Conservation (phyloP, 2,113 vertebrate genomes). For the Thamnophis sirtalis region DNA sequence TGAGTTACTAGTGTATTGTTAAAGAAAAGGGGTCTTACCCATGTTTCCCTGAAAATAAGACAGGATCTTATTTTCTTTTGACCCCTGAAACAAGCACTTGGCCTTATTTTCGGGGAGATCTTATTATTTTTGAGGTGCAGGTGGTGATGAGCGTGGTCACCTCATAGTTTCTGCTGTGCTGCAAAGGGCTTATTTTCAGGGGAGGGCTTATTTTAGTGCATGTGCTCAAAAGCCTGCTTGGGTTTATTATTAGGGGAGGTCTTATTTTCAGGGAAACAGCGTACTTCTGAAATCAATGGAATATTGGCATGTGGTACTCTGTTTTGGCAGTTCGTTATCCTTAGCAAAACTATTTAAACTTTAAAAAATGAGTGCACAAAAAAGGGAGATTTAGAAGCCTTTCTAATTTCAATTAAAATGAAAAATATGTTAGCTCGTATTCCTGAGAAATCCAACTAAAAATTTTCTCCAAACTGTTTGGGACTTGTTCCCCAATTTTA, state of each 20-base stretch:
- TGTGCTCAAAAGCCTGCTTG: too few relatives aligned
- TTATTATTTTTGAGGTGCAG: too few relatives aligned
- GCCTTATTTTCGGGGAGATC: too few relatives aligned
- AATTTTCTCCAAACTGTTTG: conserved; percentile 12
- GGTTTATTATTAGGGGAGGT: too few relatives aligned
- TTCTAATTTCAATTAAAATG: neutral
- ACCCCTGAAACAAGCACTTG: too few relatives aligned
- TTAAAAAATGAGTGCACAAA: neutral
- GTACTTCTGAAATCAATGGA: neutral
- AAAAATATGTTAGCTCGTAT: neutral
- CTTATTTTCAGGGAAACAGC: too few relatives aligned
- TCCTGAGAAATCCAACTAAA: neutral
- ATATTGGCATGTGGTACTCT: neutral
- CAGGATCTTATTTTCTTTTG: too few relatives aligned
- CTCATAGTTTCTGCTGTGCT: too few relatives aligned
- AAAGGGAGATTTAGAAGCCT: neutral
- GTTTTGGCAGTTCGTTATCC: neutral
- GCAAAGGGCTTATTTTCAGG: too few relatives aligned
- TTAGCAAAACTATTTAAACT: neutral
- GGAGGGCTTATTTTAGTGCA: too few relatives aligned
- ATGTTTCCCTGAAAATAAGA: too few relatives aligned
- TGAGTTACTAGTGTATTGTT: neutral
- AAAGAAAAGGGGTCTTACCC: neutral
- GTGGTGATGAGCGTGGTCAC: too few relatives aligned
- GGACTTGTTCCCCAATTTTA: neutral